phyloP scores from a whole-genome alignment of 2,797 vertebrate genomes.

The Paedocypris micromegethes region DNA sequence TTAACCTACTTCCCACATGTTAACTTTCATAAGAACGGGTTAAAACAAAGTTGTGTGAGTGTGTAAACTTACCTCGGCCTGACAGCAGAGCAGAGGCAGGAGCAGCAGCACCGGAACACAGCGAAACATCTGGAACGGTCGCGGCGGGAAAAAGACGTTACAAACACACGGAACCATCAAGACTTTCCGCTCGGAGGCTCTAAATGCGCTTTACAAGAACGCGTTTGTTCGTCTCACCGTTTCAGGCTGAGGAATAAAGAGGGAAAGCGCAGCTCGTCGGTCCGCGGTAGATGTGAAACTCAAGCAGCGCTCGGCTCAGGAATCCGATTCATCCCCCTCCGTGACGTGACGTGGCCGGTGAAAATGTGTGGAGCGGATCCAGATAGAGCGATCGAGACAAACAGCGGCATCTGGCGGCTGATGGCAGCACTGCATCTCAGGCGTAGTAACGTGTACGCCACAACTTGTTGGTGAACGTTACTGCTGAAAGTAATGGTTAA shows the following conservation, averaged over 20 bases:
- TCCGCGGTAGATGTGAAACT: slow-evolving; percentile 58
- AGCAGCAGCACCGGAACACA: slow-evolving; percentile 60
- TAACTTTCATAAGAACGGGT: too few species aligned
- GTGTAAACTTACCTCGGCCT: slow-evolving; percentile 64
- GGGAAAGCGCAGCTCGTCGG: slow-evolving; percentile 29
- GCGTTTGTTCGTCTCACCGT: slow-evolving; percentile 22
- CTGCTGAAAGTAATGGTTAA: too few species aligned
- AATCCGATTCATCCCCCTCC: slow-evolving; percentile 55
- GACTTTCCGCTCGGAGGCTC: neutral
- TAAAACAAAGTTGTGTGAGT: too few species aligned
- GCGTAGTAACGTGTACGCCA: too few species aligned
- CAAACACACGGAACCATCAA: slow-evolving; percentile 7
- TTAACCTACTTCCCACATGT: too few species aligned
- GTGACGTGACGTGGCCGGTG: slow-evolving; percentile 55
- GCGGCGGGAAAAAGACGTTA: slow-evolving; percentile 6
- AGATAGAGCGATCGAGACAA: slow-evolving; percentile 5
- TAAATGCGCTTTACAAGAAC: neutral
- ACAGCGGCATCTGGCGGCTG: too few species aligned
- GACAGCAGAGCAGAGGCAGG: slow-evolving; percentile 53
- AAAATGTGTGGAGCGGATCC: slow-evolving; percentile 47
- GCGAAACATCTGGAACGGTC: slow-evolving; percentile 65
- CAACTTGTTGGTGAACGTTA: too few species aligned
- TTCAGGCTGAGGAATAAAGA: slow-evolving; percentile 17
- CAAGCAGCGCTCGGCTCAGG: slow-evolving; percentile 62
- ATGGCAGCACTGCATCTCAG: too few species aligned